phyloP scores from a whole-genome alignment of 2,113 vertebrate species.

The Coptodon bakossiorum region DNA sequence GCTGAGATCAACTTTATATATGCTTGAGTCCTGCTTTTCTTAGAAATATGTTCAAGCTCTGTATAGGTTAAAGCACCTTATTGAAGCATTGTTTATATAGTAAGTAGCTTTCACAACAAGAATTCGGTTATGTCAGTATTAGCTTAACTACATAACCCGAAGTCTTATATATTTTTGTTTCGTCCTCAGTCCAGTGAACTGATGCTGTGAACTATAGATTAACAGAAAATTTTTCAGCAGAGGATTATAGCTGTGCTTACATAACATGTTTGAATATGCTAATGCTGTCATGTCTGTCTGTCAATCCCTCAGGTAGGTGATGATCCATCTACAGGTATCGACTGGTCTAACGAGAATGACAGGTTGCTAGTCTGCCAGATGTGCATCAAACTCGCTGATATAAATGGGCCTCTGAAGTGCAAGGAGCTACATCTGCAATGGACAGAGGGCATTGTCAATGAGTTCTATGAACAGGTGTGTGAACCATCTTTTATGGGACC shows the following conservation, averaged over 20 bases:
- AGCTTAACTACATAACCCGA: neutral
- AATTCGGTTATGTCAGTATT: neutral
- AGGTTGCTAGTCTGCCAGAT: slow-evolving; percentile 95
- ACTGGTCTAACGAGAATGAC: slow-evolving; percentile 97
- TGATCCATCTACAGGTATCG: slow-evolving; percentile 86
- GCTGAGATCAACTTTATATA: neutral
- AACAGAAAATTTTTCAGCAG: neutral
- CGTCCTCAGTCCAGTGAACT: neutral
- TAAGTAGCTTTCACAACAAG: neutral
- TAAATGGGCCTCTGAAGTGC: slow-evolving; percentile 93
- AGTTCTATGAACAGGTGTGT: slow-evolving; percentile 95
- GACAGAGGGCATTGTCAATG: slow-evolving; percentile 97
- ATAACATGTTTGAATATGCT: neutral
- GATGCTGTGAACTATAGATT: neutral
- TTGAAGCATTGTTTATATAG: neutral
- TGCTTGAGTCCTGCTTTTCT: neutral
- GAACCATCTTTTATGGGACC: neutral
- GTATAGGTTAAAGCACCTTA: neutral
- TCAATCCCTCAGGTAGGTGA: slow-evolving; percentile 81
- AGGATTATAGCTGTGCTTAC: neutral
- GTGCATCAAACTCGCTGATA: slow-evolving; percentile 98
- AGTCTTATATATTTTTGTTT: neutral
- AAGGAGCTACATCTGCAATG: slow-evolving; percentile 94
- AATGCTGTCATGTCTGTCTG: neutral
- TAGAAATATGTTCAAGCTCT: neutral